Base-by-base conservation (phyloP, 2,797 vertebrate genomes). In the Rhodeus uyekii region DNA sequence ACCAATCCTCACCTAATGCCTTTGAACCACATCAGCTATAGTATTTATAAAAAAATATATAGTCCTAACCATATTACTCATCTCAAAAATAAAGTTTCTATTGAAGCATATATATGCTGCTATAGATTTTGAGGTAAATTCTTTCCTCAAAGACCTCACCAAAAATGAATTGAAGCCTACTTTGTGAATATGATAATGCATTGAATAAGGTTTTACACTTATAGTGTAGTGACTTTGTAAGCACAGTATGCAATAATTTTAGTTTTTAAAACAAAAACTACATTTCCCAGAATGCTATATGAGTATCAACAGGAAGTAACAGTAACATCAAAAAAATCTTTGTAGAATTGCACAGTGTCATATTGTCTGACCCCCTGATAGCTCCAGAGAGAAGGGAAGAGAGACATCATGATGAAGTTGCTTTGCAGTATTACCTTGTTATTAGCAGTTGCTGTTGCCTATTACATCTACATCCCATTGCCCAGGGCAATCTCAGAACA, bases 381-480 rank as follows among this genome's bases (percentile, higher is more conserved):
- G 82, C 60, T 34, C 42, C 53, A 78, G 60, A 27, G 68, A 29
- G 46, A 58, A 76, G 74, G 34, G 64, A 60, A 22, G 64, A 82
- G 48, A 69, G 64, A 32, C 81, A 67, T 7, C 67, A 72, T 34
- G 60, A 97, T 97, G 97, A 92, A 93, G 91, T 36, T 92, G 81
- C 86, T 90, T 4, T 90, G 90, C 2, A 87, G 91, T 24, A 80
- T 95, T 22, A 89, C 95, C 0, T 39, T 94, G 80, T 89, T 92
- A 8, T 78, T 95, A 46, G 85, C 93, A 19, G 90, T 90, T 2
- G 86, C 94, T 8, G 3, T 91, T 46, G 95, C 96, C 16, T 97
- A 96, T 77, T 97, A 96, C 69, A 85, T 98, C 39, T 98, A 97
- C 92, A 90, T 90, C 73, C 97, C 97, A 32, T 79, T 99, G 83